Percentiles rank a stretch among this genome's conserved stretches.
These are phyloP conservation scores for Mus minutoides DNA, from an alignment of 2,797 vertebrate species.

Conservation along the genomic window DNA sequence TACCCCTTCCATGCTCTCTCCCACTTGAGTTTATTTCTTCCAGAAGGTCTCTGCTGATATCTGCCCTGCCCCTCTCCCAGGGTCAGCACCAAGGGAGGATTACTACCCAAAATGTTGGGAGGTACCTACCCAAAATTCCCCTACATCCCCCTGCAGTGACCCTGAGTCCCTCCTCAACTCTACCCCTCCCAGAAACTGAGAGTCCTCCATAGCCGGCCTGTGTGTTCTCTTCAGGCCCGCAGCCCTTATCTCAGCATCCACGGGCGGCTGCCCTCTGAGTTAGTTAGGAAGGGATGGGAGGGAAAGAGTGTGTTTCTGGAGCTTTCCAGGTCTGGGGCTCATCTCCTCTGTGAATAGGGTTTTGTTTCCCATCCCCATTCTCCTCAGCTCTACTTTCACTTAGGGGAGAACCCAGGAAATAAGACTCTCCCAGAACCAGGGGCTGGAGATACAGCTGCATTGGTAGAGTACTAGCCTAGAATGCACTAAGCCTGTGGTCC, in stretches of 20 bases:
- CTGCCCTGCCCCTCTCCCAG: rapidly evolving
- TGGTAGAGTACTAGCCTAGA: background rate
- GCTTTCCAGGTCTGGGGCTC: background rate
- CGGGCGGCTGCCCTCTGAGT: background rate
- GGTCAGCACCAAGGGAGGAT: background rate
- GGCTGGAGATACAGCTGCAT: rapidly evolving
- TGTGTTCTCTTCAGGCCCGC: background rate
- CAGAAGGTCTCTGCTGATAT: conserved; percentile 10
- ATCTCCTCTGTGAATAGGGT: background rate
- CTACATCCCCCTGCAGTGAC: background rate
- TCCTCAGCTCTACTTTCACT: background rate
- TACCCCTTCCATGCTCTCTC: background rate
- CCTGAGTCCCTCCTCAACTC: background rate
- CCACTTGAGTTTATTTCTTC: background rate
- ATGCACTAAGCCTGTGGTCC: background rate
- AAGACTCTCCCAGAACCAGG: background rate
- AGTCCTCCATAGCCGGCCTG: background rate
- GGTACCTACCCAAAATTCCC: background rate
- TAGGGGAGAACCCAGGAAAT: background rate
- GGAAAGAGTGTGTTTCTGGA: background rate
- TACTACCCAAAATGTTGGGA: too few species aligned
- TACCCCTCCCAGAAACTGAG: background rate
- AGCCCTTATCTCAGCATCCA: background rate
- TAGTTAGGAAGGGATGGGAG: background rate
- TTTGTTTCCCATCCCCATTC: background rate